Percentiles rank a stretch among this genome's conserved stretches.
Evolutionary conservation across 1,140 invertebrate genomes (phyloP).

Genomic region (Brachionus sp.): DNA sequence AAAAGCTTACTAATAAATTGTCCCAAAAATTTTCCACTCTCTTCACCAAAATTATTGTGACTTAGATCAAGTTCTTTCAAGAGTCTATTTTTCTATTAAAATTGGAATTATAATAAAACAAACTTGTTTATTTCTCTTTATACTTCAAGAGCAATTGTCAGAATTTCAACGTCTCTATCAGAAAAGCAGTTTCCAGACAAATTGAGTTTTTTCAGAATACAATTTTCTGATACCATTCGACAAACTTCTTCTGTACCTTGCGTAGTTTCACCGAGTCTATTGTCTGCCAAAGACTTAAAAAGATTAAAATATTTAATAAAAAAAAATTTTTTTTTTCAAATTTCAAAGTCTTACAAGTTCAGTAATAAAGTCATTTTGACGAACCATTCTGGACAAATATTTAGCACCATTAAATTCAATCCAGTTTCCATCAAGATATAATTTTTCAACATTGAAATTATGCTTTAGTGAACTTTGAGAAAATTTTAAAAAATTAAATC

Average conservation of each 20-base stretch:
- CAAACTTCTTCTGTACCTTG: constrained; percentile 36
- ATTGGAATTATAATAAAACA: constrained; percentile 39
- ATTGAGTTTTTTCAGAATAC: constrained; percentile 50
- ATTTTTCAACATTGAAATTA: constrained; percentile 47
- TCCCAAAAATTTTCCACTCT: constrained; percentile 53
- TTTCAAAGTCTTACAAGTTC: constrained; percentile 46
- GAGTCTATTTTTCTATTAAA: constrained; percentile 48
- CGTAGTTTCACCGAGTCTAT: constrained; percentile 53
- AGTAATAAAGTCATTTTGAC: constrained; percentile 48
- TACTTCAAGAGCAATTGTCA: constrained; percentile 54
- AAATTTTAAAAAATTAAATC: not conserved
- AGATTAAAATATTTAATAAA: constrained; percentile 45
- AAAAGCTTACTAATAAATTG: constrained; percentile 53
- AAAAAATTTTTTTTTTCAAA: constrained; percentile 50
- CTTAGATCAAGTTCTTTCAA: constrained; percentile 54
- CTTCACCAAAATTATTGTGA: constrained; percentile 54
- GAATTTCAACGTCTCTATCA: constrained; percentile 50
- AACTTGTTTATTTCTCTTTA: not conserved
- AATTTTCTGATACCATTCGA: constrained; percentile 31
- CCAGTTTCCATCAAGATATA: constrained; percentile 48
- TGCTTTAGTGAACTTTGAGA: constrained; percentile 27
- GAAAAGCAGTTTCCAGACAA: constrained; percentile 51
- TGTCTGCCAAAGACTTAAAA: constrained; percentile 47
- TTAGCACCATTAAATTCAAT: constrained; percentile 47
- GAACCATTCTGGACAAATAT: constrained; percentile 47